Evolutionary conservation across 2,797 vertebrate species (phyloP).

Genomic region (Cuculus canorus): DNA sequence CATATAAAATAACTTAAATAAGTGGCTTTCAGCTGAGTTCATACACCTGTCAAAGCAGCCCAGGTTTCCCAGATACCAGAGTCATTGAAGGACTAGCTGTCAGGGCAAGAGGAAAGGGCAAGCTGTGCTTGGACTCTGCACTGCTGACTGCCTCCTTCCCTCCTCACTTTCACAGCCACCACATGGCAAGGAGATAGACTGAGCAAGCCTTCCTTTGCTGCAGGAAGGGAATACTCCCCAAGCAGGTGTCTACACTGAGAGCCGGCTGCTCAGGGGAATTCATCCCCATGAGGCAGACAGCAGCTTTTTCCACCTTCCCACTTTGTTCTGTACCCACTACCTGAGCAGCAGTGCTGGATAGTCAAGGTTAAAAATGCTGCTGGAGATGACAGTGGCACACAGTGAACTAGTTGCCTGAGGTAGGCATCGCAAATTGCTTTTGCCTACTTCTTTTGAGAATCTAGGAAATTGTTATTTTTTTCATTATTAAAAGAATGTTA

Average conservation of each 20-base stretch:
- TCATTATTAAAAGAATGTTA: not conserved
- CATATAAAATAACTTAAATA: not conserved
- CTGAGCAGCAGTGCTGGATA: not conserved
- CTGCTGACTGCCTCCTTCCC: not conserved
- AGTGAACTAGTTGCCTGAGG: not conserved
- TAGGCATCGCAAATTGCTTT: not conserved
- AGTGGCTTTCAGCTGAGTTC: not conserved
- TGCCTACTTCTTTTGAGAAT: not conserved
- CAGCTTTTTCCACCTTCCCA: fast-evolving
- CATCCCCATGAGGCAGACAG: not conserved
- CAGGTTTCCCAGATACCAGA: not conserved
- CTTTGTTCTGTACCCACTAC: not conserved
- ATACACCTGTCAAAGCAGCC: not conserved
- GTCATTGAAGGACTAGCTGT: not conserved
- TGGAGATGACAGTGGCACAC: not conserved
- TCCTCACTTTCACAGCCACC: fast-evolving
- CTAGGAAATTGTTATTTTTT: not conserved
- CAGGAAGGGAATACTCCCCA: not conserved
- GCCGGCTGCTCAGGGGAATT: not conserved
- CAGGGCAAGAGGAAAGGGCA: not conserved
- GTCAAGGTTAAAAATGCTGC: not conserved
- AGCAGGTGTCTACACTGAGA: fast-evolving
- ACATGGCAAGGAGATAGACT: not conserved
- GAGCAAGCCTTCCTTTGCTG: not conserved
- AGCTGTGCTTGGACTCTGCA: not conserved